Evolutionary conservation across 2,113 vertebrate species (phyloP).

Genomic region (Sialia sialis): DNA sequence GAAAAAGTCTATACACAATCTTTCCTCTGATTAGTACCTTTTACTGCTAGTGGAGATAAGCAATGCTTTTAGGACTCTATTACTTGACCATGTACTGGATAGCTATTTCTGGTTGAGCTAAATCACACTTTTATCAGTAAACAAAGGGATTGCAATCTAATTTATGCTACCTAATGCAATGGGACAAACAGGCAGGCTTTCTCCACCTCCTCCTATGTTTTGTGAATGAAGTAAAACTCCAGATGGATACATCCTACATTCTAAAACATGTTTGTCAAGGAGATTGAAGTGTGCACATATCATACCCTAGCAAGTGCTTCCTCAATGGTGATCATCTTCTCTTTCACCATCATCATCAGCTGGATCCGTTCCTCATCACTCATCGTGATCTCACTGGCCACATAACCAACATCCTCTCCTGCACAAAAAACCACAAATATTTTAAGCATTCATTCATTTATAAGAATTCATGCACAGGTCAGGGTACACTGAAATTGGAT

Average conservation of each 20-base stretch:
- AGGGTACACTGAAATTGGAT: not conserved
- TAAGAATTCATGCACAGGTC: not conserved
- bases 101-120: not conserved
- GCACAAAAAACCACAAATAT: not conserved
- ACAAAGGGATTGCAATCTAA: not conserved
- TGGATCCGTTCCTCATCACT: constrained; percentile 96
- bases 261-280: not conserved
- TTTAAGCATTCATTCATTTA: not conserved
- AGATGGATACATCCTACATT: not conserved
- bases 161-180: not conserved
- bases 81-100: not conserved
- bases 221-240: not conserved
- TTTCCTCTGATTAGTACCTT: not conserved
- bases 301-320: constrained; percentile 95
- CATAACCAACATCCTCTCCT: constrained; percentile 95
- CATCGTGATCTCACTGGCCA: constrained; percentile 98
- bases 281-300: not conserved
- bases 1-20: not conserved
- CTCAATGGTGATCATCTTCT: constrained; percentile 98
- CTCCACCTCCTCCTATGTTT: not conserved
- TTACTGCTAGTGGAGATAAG: not conserved
- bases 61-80: not conserved
- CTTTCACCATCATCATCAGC: constrained; percentile 99
- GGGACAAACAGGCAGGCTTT: not conserved
- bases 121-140: not conserved